Evolutionary conservation across 2,888 invertebrate genomes (phyloP), one percentile per base, ranked within the genome.

Genomic region (Apodemia duryi): DNA sequence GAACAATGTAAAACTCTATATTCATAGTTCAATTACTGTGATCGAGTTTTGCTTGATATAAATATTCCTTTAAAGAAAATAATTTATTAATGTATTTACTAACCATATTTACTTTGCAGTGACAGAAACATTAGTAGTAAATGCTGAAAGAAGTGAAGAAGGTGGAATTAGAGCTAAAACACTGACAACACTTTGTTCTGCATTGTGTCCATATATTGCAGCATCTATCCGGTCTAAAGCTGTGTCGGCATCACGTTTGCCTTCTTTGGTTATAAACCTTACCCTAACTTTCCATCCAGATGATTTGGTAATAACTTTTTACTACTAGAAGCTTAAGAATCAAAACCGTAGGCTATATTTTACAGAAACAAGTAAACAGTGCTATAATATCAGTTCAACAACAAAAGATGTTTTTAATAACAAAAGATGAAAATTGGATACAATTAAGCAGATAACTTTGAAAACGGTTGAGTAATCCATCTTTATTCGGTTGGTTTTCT

Each of bases 81-180:
- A 7, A 38, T 38, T 7, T 38, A 7, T 6, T 38, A 38, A 38
- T 7, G 7, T 38, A 6, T 6, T 7, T 1, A 38, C 38, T 38
- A 38, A 38, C 9, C 38, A 38, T 38, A 9, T 43, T 43, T 10
- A 46, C 13, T 46, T 46, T 46, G 4, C 77, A 96, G 98, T 98
- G 64, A 96, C 97, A 69, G 94, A 95, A 21, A 95, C 96, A 73
- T 90, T 99, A 69, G 97, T 99, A 57, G 92, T 95, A 63, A 97
- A 96, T 84, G 97, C 98, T 29, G 98, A 97, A 77, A 93, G 95
- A 74, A 95, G 95, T 79, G 97, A 98, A 78, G 98, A 98, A 83
- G 98, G 98, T 75, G 95, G 95, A 6, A 93, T 95, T 9, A 94
- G 97, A 64, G 97, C 97, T n/a, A 94, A 95, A 72, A 95, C 98